Base-by-base conservation (phyloP, 2,888 invertebrate species). In the Nomada fucata region DNA sequence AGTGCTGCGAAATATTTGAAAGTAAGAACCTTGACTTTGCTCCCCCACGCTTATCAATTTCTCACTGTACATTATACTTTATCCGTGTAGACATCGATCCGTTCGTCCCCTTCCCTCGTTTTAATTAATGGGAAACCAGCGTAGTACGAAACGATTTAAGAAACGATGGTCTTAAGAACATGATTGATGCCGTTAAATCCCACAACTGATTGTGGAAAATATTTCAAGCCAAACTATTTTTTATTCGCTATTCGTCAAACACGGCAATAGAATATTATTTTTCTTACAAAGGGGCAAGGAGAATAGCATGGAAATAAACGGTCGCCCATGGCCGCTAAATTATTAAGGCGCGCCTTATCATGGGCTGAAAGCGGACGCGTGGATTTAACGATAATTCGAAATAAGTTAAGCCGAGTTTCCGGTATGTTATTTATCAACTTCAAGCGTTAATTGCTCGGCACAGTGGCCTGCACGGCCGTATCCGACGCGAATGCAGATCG, bases 1-100 rank as follows among this genome's bases (percentile, higher is more conserved):
- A 95, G 95, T 90, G 57, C 5, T 11, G 5, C 5, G 59, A 47
- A 53, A 65, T 65, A 29, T 23, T 72, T 44, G 13, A 10, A 2
- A 42, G 23, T 11, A 0, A 5, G 13, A 0, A 42, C 47, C 26
- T 15, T 18, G 26, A n/a, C 13, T 29, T n/a, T 0, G n/a, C 10
- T 13, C n/a, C 11, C 11, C 18, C 44, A 20, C 50, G 10, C 53
- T 67, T 72, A 85, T 85, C 47, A 69, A 76, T 72, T 61, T 76
- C 20, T 52, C 57, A 60, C 23, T 76, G 70, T 79, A 79, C 73
- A 79, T 75, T 79, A 75, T 36, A 53, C 68, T 72, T 42, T n/a
- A 57, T 23, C 44, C 50, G 20, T 50, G 11, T 13, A 42, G 20
- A 20, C 15, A 20, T 10, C 44, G 42, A n/a, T 44, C 11, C 26